A percentile compares a stretch with the other conserved stretches of the same genome.
Evolutionary conservation across 2,113 vertebrate species (phyloP).

Genomic region (Notiomystis cincta): DNA sequence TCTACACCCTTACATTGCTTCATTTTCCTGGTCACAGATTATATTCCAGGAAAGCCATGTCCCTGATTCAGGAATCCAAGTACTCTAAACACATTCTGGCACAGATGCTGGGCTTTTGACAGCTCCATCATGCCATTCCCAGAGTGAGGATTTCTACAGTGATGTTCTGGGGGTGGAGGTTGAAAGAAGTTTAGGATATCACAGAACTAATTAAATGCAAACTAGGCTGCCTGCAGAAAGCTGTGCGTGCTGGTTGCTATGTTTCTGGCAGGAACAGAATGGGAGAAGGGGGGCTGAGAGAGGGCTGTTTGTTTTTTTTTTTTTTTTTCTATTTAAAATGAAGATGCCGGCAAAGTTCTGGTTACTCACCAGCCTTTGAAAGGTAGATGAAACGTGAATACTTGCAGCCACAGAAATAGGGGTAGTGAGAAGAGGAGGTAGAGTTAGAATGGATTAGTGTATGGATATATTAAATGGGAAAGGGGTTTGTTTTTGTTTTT

Average conservation of each 20-base stretch:
- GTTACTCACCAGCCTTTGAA: slow-evolving; percentile 62
- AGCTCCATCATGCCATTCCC: slow-evolving; percentile 40
- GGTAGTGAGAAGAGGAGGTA: background rate
- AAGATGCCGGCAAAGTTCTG: slow-evolving; percentile 55
- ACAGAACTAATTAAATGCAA: slow-evolving; percentile 70
- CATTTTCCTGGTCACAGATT: background rate
- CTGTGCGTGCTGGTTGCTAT: slow-evolving; percentile 46
- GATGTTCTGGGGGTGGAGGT: slow-evolving; percentile 41
- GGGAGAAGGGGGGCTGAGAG: slow-evolving; percentile 8
- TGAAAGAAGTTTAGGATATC: slow-evolving; percentile 63
- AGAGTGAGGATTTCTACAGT: slow-evolving; percentile 47
- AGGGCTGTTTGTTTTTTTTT: slow-evolving; percentile 51
- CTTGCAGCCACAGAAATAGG: background rate
- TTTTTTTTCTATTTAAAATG: slow-evolving; percentile 45
- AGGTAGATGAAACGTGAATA: slow-evolving; percentile 47
- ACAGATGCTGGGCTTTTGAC: slow-evolving; percentile 35
- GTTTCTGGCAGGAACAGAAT: slow-evolving; percentile 54
- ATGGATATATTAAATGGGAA: background rate
- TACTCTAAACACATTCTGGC: slow-evolving; percentile 20
- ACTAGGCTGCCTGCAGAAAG: slow-evolving; percentile 64
- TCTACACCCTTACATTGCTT: background rate
- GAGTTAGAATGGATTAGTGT: background rate
- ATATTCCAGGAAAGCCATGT: background rate
- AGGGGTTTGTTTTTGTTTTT: slow-evolving; percentile 30
- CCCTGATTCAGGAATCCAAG: background rate